Conservation (phyloP, 2,888 invertebrate genomes). For the Nomada fucata region DNA sequence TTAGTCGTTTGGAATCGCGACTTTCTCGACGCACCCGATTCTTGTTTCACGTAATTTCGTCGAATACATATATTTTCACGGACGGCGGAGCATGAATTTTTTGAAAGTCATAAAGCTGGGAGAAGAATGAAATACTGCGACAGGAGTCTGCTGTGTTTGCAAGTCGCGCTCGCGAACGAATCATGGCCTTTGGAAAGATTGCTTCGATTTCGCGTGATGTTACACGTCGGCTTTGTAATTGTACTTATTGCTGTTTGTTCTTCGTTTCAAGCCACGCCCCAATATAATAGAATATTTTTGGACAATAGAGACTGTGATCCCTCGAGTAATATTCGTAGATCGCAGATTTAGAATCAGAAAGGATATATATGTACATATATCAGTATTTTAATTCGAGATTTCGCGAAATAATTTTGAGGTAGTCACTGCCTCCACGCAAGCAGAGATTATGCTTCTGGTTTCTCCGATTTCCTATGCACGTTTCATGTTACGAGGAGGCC, state of each 20-base stretch:
- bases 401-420: too few species aligned
- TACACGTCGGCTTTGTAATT: slow-evolving; percentile 33
- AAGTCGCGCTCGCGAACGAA: background rate
- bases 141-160: background rate
- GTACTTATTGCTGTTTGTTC: slow-evolving; percentile 22
- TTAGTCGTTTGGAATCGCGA: background rate
- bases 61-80: background rate
- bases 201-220: slow-evolving; percentile 24
- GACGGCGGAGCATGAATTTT: background rate
- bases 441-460: background rate
- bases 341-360: background rate
- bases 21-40: background rate
- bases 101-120: background rate
- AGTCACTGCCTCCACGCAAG: too few species aligned
- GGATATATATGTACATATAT: too few species aligned
- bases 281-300: background rate
- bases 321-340: background rate
- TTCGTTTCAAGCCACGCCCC: background rate
- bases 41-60: background rate
- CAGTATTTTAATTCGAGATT: too few species aligned
- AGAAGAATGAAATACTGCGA: background rate
- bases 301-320: background rate
- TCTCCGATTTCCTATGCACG: slow-evolving; percentile 37
- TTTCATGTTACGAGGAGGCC: slow-evolving; percentile 17
- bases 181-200: background rate